Evolutionary conservation across 2,888 invertebrate species (phyloP).

Genomic region (Morinoia aosen): DNA sequence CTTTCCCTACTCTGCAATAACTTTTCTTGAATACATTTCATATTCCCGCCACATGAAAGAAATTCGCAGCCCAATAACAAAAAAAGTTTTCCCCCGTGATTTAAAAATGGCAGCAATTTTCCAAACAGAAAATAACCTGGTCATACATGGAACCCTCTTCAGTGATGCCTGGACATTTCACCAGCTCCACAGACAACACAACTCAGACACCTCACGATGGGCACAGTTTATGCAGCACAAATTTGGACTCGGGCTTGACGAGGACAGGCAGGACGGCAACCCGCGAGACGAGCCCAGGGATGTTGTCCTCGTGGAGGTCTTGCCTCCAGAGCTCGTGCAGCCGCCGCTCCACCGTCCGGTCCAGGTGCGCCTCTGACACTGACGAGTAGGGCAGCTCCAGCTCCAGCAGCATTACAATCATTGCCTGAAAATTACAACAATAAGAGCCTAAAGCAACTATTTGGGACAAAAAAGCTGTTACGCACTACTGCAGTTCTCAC

Average conservation of each 20-base stretch:
- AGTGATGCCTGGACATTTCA: not conserved
- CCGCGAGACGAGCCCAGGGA: slow-evolving; percentile 43
- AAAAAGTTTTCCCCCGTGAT: too few species aligned
- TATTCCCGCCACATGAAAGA: too few species aligned
- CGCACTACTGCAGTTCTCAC: too few species aligned
- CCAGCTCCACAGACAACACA: not conserved
- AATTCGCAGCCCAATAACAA: too few species aligned
- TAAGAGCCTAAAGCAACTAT: too few species aligned
- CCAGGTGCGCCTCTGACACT: not conserved
- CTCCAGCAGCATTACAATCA: slow-evolving; percentile 44
- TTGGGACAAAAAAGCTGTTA: too few species aligned
- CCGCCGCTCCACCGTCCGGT: slow-evolving; percentile 15
- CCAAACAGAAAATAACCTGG: too few species aligned
- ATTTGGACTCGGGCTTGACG: slow-evolving; percentile 49
- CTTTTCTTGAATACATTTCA: too few species aligned
- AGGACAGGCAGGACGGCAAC: slow-evolving; percentile 6
- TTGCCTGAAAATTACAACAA: not conserved
- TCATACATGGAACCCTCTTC: too few species aligned
- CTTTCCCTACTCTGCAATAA: too few species aligned
- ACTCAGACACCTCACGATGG: not conserved
- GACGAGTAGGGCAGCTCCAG: not conserved
- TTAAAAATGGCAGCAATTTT: too few species aligned
- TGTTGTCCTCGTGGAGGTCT: slow-evolving; percentile 5
- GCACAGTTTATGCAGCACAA: not conserved
- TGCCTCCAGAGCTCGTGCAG: slow-evolving; percentile 25